Evolutionary conservation across 2,888 invertebrate species (phyloP), one percentile per base, ranked within the genome.

Genomic region (Heteromurus nitidus): DNA sequence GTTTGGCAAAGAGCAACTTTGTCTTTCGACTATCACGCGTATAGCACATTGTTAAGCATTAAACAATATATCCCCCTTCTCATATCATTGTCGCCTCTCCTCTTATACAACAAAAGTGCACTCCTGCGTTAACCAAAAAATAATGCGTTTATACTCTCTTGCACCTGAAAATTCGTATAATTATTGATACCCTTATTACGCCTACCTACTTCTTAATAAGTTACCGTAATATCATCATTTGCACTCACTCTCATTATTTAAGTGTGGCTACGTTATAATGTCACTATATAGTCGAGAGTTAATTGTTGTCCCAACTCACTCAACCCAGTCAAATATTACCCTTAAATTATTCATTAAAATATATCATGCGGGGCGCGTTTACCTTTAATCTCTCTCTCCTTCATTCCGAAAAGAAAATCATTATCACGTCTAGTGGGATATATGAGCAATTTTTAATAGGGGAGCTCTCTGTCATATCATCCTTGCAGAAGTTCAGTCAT

Each of bases 101-200:
- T 13, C 7, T 36, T 9, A 13, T 13, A 7, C 36, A 36, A 36
- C 36, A 36, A 36, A 9, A 36, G 7, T 7, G 36, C n/a, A n/a
- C n/a, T n/a, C n/a, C n/a, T 9, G 36, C 36, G 36, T 9, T 9
- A 13, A 13, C 36, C 7, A 36, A 36, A 36, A 36, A 36, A 36
- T 36, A 36, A 9, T 36, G 36, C 36, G 7, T 9, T 36, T 36
- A 36, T 36, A 36, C 36, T 36, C 11, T 20, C 58, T 22, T 69
- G 68, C 68, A 69, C 53, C 53, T 69, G 53, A 53, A 69, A 68
- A 69, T 67, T 67, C 50, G 18, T 31, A 47, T 67, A 20, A 67
- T 47, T 24, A 31, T 18, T 50, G 50, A 53, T 31, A 64, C 20
- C 31, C 2, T 69, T 53, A 53, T 69, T 53, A 69, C 68, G 53